phyloP scores from a whole-genome alignment of 2,888 invertebrate genomes.

The Philopedon plagiatum region DNA sequence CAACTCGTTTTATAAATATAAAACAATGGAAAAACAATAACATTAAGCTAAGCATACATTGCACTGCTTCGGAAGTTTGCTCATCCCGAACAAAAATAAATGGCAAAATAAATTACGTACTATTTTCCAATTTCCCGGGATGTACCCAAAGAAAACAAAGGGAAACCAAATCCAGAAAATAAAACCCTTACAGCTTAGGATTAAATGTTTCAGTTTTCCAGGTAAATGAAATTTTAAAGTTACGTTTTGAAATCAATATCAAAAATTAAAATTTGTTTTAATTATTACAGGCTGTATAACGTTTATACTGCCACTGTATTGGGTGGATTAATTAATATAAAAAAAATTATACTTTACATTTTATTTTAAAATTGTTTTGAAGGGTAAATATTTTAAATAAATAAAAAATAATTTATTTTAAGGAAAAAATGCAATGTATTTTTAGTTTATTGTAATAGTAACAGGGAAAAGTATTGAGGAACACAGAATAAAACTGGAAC shows the following conservation, averaged over 20 bases:
- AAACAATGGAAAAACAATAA: neutral
- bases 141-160: constrained; percentile 8
- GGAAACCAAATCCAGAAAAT: constrained; percentile 15
- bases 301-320: no score
- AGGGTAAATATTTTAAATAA: no score
- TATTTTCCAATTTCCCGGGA: constrained; percentile 16
- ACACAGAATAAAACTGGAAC: no score
- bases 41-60: neutral
- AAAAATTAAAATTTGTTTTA: no score
- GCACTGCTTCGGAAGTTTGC: constrained; percentile 35
- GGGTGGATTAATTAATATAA: no score
- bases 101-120: constrained; percentile 14
- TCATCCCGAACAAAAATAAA: constrained; percentile 11
- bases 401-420: no score
- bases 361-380: no score
- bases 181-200: constrained; percentile 22
- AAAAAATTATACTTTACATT: no score
- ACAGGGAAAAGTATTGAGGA: no score
- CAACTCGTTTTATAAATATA: neutral
- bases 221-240: constrained; percentile 39
- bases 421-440: no score
- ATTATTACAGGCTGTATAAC: no score
- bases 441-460: no score
- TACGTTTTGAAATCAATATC: neutral
- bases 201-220: constrained; percentile 32